These are phyloP conservation scores for Bombus vancouverensis DNA, from an alignment of 1,140 invertebrate species.

Conservation along the genomic window DNA sequence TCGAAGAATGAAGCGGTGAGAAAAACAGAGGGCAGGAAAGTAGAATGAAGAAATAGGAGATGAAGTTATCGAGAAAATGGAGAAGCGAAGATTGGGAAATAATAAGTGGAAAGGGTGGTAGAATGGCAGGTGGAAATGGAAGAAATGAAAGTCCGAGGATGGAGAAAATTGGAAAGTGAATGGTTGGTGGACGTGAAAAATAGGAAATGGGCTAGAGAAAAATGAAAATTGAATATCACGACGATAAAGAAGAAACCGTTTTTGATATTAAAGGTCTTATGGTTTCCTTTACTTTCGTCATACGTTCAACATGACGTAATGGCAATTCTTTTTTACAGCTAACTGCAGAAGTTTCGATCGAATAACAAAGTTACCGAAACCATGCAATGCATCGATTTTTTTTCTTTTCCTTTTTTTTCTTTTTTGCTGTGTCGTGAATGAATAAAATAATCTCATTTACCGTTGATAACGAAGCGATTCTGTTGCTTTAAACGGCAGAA, in stretches of 20 bases:
- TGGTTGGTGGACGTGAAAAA: not conserved
- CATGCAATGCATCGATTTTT: too few species aligned
- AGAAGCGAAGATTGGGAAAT: not conserved
- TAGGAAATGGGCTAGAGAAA: not conserved
- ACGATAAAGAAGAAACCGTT: not conserved
- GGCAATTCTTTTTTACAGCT: not conserved
- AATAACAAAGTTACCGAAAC: not conserved
- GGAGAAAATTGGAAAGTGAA: constrained; percentile 1
- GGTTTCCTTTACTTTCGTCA: not conserved
- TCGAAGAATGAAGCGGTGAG: not conserved
- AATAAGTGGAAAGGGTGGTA: not conserved
- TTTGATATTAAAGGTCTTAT: not conserved
- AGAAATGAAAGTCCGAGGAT: constrained; percentile 1
- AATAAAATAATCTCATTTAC: not conserved
- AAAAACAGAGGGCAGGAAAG: not conserved
- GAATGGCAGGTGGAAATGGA: not conserved
- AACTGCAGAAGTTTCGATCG: not conserved
- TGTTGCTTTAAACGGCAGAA: not conserved
- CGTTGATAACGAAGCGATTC: not conserved
- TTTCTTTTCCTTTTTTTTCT: too few species aligned
- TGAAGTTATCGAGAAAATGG: constrained; percentile 5
- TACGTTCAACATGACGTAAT: not conserved
- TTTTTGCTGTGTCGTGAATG: not conserved
- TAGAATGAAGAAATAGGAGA: not conserved
- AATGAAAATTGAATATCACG: constrained; percentile 11